Evolutionary conservation across 2,888 invertebrate species (phyloP).

Genomic region (Panopea generosa): DNA sequence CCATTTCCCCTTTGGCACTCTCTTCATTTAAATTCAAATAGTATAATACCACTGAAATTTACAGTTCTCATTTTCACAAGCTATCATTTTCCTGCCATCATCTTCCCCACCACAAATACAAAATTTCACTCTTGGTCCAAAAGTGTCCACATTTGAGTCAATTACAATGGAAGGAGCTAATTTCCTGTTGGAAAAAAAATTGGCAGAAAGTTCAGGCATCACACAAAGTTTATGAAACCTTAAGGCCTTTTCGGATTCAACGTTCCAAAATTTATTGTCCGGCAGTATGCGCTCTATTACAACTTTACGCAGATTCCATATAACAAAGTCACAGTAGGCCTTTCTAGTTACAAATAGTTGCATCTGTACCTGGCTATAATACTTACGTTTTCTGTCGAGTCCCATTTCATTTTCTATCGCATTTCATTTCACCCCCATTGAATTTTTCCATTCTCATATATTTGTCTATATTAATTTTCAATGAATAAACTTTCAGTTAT

Average conservation of each 20-base stretch:
- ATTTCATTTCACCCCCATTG: no score
- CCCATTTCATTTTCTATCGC: background rate
- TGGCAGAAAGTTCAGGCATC: constrained; percentile 48
- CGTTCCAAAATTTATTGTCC: constrained; percentile 10
- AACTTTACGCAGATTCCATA: constrained; percentile 36
- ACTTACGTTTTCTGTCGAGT: constrained; percentile 29
- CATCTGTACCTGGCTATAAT: constrained; percentile 54
- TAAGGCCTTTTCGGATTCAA: constrained; percentile 17
- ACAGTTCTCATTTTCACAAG: constrained; percentile 30
- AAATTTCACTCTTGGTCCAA: background rate
- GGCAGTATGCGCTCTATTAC: constrained; percentile 32
- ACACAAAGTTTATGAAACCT: constrained; percentile 33
- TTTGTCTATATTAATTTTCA: no score
- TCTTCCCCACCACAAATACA: constrained; percentile 26
- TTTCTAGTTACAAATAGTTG: constrained; percentile 17
- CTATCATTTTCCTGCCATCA: constrained; percentile 42
- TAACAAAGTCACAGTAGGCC: constrained; percentile 52
- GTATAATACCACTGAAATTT: constrained; percentile 30
- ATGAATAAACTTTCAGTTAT: no score
- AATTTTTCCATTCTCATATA: no score
- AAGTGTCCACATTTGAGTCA: background rate
- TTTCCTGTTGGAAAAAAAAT: constrained; percentile 11
- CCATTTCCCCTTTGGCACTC: no score
- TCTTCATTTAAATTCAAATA: constrained; percentile 31
- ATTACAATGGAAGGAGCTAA: background rate